Conservation (phyloP, 2,888 invertebrate genomes). For the Dorcus hopei region DNA sequence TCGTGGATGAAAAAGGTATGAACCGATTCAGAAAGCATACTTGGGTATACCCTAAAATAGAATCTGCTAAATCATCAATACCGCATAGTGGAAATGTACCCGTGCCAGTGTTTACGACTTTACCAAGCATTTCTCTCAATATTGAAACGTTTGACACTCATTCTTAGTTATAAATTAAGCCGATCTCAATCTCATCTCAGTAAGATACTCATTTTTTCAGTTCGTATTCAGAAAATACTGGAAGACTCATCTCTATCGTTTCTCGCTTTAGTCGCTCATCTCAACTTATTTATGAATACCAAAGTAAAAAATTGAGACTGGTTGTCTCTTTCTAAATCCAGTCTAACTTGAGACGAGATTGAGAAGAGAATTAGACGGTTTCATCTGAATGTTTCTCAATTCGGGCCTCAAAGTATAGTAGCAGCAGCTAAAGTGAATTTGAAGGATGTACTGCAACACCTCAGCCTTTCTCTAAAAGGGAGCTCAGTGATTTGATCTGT, state of each 20-base stretch:
- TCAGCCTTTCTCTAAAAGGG: background rate
- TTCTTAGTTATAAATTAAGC: no score
- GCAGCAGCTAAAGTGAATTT: background rate
- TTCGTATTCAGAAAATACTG: no score
- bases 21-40: constrained; percentile 1
- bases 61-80: background rate
- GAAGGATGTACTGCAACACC: background rate
- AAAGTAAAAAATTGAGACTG: no score
- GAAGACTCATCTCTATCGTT: no score
- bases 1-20: background rate
- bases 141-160: no score
- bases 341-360: no score
- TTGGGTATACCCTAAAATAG: background rate
- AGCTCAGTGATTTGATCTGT: background rate
- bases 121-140: background rate
- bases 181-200: no score
- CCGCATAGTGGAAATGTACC: background rate
- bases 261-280: no score
- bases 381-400: no score
- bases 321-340: no score
- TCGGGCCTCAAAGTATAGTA: background rate
- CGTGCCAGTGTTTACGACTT: background rate
- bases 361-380: background rate
- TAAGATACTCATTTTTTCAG: no score
- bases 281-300: no score